phyloP scores from a whole-genome alignment of 2,113 vertebrate genomes.

The Petroica traversi region DNA sequence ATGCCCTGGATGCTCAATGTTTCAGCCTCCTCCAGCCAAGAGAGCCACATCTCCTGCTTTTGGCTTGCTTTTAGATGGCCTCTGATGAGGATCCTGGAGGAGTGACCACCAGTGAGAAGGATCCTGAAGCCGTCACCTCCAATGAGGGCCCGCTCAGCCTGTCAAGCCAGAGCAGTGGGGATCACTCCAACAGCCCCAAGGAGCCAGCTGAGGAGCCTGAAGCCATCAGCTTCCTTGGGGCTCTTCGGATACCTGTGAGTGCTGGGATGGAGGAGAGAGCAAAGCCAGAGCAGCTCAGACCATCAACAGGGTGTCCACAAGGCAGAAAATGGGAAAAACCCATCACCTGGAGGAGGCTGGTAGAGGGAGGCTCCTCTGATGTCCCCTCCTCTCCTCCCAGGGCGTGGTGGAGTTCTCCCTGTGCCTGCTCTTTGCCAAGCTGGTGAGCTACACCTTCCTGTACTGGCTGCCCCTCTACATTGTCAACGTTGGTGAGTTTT shows the following conservation, averaged over 20 bases:
- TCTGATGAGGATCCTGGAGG: slow-evolving; percentile 37
- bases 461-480: slow-evolving; percentile 99
- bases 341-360: fast-evolving
- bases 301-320: no score
- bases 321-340: not conserved
- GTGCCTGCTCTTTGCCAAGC: slow-evolving; percentile 94
- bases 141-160: slow-evolving; percentile 38
- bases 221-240: slow-evolving; percentile 90
- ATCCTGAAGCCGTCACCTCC: not conserved
- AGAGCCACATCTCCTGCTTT: not conserved
- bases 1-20: fast-evolving
- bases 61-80: not conserved
- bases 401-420: slow-evolving; percentile 95
- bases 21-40: not conserved
- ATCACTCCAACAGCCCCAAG: not conserved
- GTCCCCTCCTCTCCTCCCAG: slow-evolving; percentile 60
- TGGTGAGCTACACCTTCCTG: slow-evolving; percentile 98
- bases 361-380: not conserved
- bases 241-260: slow-evolving; percentile 92
- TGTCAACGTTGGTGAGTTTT: slow-evolving; percentile 86
- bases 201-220: slow-evolving; percentile 56
- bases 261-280: not conserved
- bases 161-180: not conserved
- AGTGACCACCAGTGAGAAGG: slow-evolving; percentile 63
- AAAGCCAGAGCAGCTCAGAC: not conserved